A percentile compares a stretch with the other conserved stretches of the same genome.
Evolutionary conservation across 2,113 vertebrate genomes (phyloP).

Genomic region (Coptodon rendalli): DNA sequence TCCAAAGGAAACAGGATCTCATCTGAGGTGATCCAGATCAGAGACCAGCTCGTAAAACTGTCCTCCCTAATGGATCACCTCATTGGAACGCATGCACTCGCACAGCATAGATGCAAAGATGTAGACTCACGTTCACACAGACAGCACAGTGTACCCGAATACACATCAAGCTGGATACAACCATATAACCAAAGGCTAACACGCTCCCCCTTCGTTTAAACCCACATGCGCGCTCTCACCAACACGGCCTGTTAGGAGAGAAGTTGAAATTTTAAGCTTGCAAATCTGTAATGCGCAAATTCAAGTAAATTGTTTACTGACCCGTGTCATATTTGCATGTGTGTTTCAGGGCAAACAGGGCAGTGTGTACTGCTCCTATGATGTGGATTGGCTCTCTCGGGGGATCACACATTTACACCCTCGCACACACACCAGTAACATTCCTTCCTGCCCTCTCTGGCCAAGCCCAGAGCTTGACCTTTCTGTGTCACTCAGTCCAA

Average conservation of each 20-base stretch:
- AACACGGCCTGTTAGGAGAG: constrained; percentile 8
- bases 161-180: background rate
- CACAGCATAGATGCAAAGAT: background rate
- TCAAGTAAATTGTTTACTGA: constrained; percentile 57
- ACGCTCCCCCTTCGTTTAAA: background rate
- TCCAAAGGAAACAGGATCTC: constrained; percentile 67
- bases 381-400: constrained; percentile 64
- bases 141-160: background rate
- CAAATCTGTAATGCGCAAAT: constrained; percentile 60
- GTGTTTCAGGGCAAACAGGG: constrained; percentile 54
- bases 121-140: background rate
- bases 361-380: constrained; percentile 32
- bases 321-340: constrained; percentile 50
- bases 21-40: constrained; percentile 63
- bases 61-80: constrained; percentile 62
- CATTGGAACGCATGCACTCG: background rate
- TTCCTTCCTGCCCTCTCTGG: constrained; percentile 32
- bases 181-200: background rate
- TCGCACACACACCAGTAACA: constrained; percentile 30
- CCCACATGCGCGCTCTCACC: constrained; percentile 20
- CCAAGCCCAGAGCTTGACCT: constrained; percentile 64
- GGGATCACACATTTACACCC: constrained; percentile 39
- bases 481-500: constrained; percentile 67
- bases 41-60: constrained; percentile 63
- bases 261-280: constrained; percentile 46